phyloP scores from a whole-genome alignment of 2,113 vertebrate species.

The Oncorhynchus masou region DNA sequence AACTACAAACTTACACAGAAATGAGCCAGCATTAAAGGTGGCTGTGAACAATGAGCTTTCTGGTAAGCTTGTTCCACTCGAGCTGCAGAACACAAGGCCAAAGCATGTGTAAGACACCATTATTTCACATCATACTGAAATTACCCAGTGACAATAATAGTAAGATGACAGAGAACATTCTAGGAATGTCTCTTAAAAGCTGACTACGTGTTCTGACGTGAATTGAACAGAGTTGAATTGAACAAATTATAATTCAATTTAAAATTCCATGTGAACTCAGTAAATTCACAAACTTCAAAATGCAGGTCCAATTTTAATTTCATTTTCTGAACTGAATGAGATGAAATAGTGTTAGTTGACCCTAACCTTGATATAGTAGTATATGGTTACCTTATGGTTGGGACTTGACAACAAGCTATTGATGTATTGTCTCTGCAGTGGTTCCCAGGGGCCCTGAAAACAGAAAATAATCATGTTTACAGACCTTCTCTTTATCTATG shows the following conservation, averaged over 20 bases:
- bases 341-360: neutral
- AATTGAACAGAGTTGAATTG: too few relatives aligned
- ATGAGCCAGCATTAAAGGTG: slow-evolving; percentile 67
- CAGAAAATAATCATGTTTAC: neutral
- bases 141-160: neutral
- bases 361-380: neutral
- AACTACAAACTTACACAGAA: slow-evolving; percentile 69
- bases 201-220: neutral
- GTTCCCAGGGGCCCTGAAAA: slow-evolving; percentile 56
- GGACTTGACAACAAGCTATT: slow-evolving; percentile 61
- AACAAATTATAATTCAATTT: too few relatives aligned
- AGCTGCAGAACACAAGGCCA: slow-evolving; percentile 50
- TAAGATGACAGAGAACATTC: neutral
- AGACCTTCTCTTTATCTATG: too few relatives aligned
- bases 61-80: slow-evolving; percentile 66
- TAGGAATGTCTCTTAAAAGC: neutral
- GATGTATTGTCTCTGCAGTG: slow-evolving; percentile 60
- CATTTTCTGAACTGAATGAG: too few relatives aligned
- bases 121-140: too few relatives aligned
- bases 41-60: slow-evolving; percentile 76
- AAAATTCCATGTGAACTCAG: too few relatives aligned
- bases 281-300: too few relatives aligned
- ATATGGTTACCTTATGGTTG: slow-evolving; percentile 72
- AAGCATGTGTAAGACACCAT: neutral
- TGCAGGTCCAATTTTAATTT: too few relatives aligned